These are phyloP conservation scores for Lutjanus campechanus DNA, from an alignment of 2,797 vertebrate genomes.

Conservation along the genomic window DNA sequence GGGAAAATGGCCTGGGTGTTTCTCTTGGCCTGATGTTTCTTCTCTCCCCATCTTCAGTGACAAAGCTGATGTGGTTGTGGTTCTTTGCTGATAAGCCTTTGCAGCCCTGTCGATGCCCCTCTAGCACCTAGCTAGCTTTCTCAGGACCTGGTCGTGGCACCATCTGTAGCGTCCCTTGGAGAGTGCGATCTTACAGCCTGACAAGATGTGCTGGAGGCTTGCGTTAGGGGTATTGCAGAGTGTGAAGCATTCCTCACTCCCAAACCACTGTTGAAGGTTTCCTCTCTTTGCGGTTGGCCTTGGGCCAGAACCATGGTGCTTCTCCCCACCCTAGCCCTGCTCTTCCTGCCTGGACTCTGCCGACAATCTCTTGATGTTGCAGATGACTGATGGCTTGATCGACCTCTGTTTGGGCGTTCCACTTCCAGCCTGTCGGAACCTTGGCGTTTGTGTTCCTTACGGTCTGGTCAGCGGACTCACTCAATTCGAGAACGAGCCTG, in stretches of 20 bases:
- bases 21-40: no score
- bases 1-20: no score
- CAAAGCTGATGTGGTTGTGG: neutral
- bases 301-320: neutral
- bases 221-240: neutral
- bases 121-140: neutral
- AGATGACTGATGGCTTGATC: no score
- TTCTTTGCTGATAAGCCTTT: neutral
- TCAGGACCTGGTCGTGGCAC: neutral
- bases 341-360: neutral
- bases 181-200: neutral
- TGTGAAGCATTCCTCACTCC: neutral
- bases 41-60: no score
- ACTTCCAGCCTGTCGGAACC: neutral
- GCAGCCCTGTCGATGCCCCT: neutral
- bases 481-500: neutral
- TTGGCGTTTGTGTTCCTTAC: neutral
- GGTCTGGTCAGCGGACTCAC: neutral
- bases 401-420: neutral
- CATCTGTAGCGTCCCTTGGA: neutral
- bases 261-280: conserved; percentile 29
- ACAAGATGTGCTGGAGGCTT: neutral
- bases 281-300: neutral
- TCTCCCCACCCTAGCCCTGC: neutral
- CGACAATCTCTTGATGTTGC: no score